These are phyloP conservation scores for Lasioglossum marginatum DNA, from an alignment of 2,888 invertebrate genomes.

Conservation along the genomic window DNA sequence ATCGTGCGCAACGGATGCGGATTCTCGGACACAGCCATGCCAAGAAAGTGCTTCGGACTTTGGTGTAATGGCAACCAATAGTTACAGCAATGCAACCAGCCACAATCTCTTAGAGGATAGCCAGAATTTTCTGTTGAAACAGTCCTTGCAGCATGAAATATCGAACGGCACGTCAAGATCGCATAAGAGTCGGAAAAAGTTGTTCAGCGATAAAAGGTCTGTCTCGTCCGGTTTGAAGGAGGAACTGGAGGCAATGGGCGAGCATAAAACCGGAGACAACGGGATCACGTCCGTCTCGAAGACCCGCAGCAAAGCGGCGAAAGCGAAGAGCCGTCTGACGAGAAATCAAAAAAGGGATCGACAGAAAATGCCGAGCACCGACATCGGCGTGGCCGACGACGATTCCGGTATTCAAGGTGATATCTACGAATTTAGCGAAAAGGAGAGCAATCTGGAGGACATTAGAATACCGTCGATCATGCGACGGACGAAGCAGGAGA, in stretches of 20 bases:
- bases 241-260: slow-evolving; percentile 18
- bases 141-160: slow-evolving; percentile 66
- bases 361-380: slow-evolving; percentile 61
- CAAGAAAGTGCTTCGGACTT: slow-evolving; percentile 26
- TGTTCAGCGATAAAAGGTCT: slow-evolving; percentile 66
- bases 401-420: slow-evolving; percentile 85
- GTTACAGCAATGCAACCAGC: slow-evolving; percentile 10
- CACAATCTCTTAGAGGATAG: slow-evolving; percentile 68
- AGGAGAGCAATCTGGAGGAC: slow-evolving; percentile 82
- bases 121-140: slow-evolving; percentile 78
- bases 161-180: slow-evolving; percentile 65
- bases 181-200: slow-evolving; percentile 76
- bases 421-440: slow-evolving; percentile 86
- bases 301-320: slow-evolving; percentile 52
- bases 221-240: slow-evolving; percentile 65
- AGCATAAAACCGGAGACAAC: slow-evolving; percentile 30
- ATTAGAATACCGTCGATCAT: slow-evolving; percentile 76
- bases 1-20: slow-evolving; percentile 21
- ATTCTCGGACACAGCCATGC: slow-evolving; percentile 21
- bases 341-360: slow-evolving; percentile 78
- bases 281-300: slow-evolving; percentile 32
- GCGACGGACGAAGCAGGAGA: slow-evolving; percentile 79
- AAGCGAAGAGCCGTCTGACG: slow-evolving; percentile 77
- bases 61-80: slow-evolving; percentile 25
- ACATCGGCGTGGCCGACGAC: slow-evolving; percentile 81